phyloP scores from a whole-genome alignment of 2,113 vertebrate species.

The Caranx ignobilis region DNA sequence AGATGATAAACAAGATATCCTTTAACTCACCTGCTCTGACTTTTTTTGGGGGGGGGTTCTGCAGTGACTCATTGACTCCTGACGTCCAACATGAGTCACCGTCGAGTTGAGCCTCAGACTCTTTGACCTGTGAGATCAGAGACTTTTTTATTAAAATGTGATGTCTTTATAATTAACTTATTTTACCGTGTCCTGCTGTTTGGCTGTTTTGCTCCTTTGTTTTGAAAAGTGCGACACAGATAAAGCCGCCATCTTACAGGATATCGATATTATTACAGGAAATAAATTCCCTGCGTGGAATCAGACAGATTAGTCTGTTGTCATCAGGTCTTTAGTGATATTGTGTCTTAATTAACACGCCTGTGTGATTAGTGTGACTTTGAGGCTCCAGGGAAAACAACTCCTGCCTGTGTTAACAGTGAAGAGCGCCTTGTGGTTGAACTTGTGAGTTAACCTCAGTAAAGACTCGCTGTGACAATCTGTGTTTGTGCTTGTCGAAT shows the following conservation, averaged over 20 bases:
- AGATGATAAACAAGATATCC: background rate
- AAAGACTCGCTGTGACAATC: background rate
- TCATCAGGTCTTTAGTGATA: too few relatives aligned
- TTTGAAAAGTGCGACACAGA: too few relatives aligned
- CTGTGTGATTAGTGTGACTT: background rate
- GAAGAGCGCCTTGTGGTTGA: conserved; percentile 3
- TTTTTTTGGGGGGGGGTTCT: background rate
- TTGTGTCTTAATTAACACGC: background rate
- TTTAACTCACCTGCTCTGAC: background rate
- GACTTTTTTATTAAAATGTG: too few relatives aligned
- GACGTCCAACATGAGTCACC: background rate
- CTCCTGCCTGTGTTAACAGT: conserved; percentile 10
- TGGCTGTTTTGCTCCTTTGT: too few relatives aligned
- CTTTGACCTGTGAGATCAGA: background rate
- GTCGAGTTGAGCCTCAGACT: background rate
- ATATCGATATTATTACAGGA: too few relatives aligned
- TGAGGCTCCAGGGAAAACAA: background rate
- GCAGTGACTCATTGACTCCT: background rate
- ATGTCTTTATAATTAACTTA: too few relatives aligned
- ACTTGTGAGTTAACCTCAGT: background rate
- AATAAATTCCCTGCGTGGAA: too few relatives aligned
- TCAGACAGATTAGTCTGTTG: too few relatives aligned
- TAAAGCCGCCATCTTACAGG: too few relatives aligned
- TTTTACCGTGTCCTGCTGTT: too few relatives aligned
- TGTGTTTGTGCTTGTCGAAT: background rate